A percentile compares a stretch with the other conserved stretches of the same genome.
phyloP scores from a whole-genome alignment of 1,140 invertebrate genomes.

The Drosophila eugracilis region DNA sequence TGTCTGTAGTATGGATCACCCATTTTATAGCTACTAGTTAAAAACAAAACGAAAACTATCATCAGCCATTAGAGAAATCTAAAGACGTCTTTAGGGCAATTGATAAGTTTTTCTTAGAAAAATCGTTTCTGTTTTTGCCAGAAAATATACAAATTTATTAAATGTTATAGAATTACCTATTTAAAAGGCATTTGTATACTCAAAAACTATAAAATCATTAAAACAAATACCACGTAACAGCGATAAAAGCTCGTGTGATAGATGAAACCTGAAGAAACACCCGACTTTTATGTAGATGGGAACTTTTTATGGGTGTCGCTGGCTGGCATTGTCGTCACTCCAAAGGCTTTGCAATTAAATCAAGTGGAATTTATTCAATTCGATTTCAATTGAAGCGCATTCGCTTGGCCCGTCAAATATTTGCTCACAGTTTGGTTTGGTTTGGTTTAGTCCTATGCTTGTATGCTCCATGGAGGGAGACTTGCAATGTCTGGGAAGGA shows the following conservation, averaged over 20 bases:
- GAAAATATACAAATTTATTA: no score
- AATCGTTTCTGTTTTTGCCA: no score
- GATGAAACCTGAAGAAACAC: constrained; percentile 9
- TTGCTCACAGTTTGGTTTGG: constrained; percentile 49
- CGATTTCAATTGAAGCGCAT: constrained; percentile 78
- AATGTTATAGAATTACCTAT: no score
- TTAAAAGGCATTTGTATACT: no score
- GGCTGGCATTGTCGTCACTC: constrained; percentile 57
- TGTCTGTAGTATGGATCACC: not conserved
- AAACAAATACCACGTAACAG: not conserved
- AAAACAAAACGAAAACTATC: not conserved
- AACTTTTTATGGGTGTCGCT: constrained; percentile 20
- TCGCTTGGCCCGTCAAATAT: constrained; percentile 58
- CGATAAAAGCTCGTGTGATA: not conserved
- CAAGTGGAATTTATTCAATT: constrained; percentile 81
- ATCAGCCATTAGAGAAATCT: not conserved
- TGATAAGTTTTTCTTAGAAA: no score
- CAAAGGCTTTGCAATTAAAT: constrained; percentile 72
- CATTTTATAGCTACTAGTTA: not conserved
- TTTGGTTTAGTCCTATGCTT: constrained; percentile 13
- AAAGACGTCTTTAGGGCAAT: no score
- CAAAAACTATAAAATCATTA: not conserved
- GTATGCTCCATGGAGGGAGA: not conserved
- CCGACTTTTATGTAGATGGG: constrained; percentile 26
- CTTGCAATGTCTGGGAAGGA: constrained; percentile 17